Base-by-base conservation (phyloP, 23 tunicate genomes). In the Trididemnum nubilum region DNA sequence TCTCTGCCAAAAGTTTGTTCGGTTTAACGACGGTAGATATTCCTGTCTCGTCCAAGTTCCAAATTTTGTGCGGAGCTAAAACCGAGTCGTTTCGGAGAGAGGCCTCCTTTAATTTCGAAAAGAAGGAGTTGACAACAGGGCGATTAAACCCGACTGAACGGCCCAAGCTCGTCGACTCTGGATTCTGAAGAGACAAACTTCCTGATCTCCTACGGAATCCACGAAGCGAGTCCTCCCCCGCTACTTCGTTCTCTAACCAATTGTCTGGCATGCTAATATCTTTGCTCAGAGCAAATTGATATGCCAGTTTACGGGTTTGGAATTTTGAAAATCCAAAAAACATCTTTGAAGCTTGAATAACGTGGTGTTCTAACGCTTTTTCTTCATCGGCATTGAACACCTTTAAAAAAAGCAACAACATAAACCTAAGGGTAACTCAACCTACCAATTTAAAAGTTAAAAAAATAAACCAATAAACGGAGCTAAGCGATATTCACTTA, bases 41-140 rank as follows among this genome's bases (percentile, higher is more conserved):
- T 1, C 85, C 78, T 2, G 85, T 81, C 72, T 81, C 85, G 64
- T 81, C 85, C 63, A 81, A 51, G 35, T 81, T 81, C 85, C 78
- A 81, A 25, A 81, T 69, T 19, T 67, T 82, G 44, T 71, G 85
- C 29, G 65, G 77, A 21, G 24, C 2, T 38, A 82, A 36, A 37
- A 36, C 5, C 7, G 7, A 18, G 18, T 27, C 29, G 4, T 50
- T 22, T 40, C 59, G 23, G 5, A 35, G 2, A 30, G 35, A 24
- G 30, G 71, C 36, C 22, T 36, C 35, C 29, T 70, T 70, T 31
- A 82, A 27, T 1, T 69, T 82, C 21, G 33, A 51, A 38, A 82
- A 82, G 73, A 67, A 82, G 24, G 40, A 34, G 21, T 80, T 64
- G n/a, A n/a, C n/a, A n/a, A n/a, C n/a, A n/a, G n/a, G n/a, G n/a